A percentile compares a stretch with the other conserved stretches of the same genome.
Evolutionary conservation across 1,140 invertebrate species (phyloP).

Genomic region (Ericerus pela): DNA sequence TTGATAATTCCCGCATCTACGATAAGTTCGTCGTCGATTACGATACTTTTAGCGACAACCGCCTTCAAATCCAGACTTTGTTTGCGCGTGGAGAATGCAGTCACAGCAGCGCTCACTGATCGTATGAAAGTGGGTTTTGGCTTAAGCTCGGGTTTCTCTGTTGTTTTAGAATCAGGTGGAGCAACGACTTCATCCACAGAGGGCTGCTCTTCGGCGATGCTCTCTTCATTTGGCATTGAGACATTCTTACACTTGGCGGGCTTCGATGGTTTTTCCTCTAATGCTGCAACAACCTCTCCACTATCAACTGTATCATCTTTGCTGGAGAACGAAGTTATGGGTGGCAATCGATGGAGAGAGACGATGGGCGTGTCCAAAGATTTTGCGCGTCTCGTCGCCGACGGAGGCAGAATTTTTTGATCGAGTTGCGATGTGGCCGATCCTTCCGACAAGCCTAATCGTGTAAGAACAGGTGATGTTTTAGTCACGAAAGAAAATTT

Average conservation of each 20-base stretch:
- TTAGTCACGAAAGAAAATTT: constrained; percentile 30
- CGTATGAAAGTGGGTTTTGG: no score
- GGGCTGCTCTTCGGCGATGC: not conserved
- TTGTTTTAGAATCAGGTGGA: constrained; percentile 2
- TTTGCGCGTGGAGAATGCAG: not conserved
- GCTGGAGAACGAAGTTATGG: constrained; percentile 70
- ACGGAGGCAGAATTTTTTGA: constrained; percentile 54
- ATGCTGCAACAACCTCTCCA: constrained; percentile 24
- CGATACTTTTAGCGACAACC: no score
- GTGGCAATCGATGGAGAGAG: constrained; percentile 54
- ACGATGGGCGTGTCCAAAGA: constrained; percentile 69
- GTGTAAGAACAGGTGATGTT: constrained; percentile 56
- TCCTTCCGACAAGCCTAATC: constrained; percentile 64
- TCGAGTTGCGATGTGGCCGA: constrained; percentile 57
- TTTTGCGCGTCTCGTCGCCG: constrained; percentile 55
- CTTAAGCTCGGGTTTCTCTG: constrained; percentile 5
- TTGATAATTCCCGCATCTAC: not conserved
- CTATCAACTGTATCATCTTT: constrained; percentile 62
- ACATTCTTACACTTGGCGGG: not conserved
- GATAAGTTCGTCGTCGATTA: not conserved
- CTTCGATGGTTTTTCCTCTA: constrained; percentile 23
- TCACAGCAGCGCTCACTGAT: no score
- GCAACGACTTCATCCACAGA: not conserved
- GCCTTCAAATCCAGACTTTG: not conserved
- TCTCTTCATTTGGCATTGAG: constrained; percentile 14